A percentile compares a stretch with the other conserved stretches of the same genome.
phyloP scores from a whole-genome alignment of 2,888 invertebrate genomes.

The Caenorhabditis sp. region DNA sequence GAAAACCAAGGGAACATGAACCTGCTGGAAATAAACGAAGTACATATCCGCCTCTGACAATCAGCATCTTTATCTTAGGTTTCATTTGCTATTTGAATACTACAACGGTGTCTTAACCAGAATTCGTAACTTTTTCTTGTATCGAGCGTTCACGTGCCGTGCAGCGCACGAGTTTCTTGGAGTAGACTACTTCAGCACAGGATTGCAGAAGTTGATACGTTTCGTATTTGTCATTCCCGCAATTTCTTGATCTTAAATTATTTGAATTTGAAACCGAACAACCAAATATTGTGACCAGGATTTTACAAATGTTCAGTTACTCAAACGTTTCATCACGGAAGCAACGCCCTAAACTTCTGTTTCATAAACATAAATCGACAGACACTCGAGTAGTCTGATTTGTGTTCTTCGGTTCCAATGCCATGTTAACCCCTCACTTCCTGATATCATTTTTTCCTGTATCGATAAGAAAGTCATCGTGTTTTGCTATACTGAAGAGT shows the following conservation, averaged over 20 bases:
- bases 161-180: constrained; percentile 14
- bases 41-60: constrained; percentile 23
- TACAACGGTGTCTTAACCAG: too few species aligned
- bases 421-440: constrained; percentile 8
- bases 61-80: neutral
- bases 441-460: constrained; percentile 43
- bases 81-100: too few species aligned
- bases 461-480: constrained; percentile 46
- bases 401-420: neutral
- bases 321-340: constrained; percentile 5
- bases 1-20: too few species aligned
- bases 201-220: constrained; percentile 32
- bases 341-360: constrained; percentile 19
- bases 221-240: constrained; percentile 47
- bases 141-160: constrained; percentile 17
- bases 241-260: constrained; percentile 36
- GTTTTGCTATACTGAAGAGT: constrained; percentile 37
- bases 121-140: too few species aligned
- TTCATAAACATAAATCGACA: constrained; percentile 18
- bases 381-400: constrained; percentile 12
- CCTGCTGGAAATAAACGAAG: too few species aligned
- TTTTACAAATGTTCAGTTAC: neutral
- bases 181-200: constrained; percentile 29
- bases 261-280: constrained; percentile 23
- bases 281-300: neutral